phyloP scores from a whole-genome alignment of 2,113 vertebrate species.

The Phylloscopus trochilus region DNA sequence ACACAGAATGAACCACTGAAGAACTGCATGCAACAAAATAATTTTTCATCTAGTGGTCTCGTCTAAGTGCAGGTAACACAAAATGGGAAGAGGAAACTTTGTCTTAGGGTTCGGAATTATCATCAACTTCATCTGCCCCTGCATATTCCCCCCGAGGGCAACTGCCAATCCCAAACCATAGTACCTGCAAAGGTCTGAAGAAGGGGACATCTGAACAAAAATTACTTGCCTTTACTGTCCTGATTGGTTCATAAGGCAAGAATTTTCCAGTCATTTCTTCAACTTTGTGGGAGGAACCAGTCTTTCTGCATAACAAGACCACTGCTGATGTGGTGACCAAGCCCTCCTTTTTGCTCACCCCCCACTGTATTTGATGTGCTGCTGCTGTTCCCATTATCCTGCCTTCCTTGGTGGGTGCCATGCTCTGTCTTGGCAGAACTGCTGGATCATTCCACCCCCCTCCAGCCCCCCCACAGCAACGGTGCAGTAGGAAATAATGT shows the following conservation, averaged over 20 bases:
- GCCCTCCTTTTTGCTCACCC: not conserved
- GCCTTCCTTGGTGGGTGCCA: fast-evolving
- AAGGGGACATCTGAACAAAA: not conserved
- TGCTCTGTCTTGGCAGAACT: not conserved
- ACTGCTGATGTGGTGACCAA: not conserved
- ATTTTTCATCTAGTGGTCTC: not conserved
- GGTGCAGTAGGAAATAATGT: not conserved
- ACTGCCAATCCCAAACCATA: not conserved
- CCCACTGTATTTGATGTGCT: fast-evolving
- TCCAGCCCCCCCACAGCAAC: not conserved
- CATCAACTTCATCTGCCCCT: not conserved
- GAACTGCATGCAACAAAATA: not conserved
- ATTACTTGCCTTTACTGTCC: not conserved
- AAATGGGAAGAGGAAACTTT: not conserved
- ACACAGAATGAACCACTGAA: not conserved
- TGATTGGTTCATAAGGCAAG: not conserved
- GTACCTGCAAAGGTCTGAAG: not conserved
- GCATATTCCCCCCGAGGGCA: fast-evolving
- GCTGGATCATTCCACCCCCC: not conserved
- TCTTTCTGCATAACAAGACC: not conserved
- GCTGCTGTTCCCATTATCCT: not conserved
- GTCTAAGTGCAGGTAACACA: not conserved
- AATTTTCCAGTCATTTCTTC: not conserved
- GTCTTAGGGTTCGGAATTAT: not conserved
- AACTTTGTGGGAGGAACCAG: not conserved